These are phyloP conservation scores for Drymonia ruficornis DNA, from an alignment of 2,888 invertebrate species.

Conservation along the genomic window DNA sequence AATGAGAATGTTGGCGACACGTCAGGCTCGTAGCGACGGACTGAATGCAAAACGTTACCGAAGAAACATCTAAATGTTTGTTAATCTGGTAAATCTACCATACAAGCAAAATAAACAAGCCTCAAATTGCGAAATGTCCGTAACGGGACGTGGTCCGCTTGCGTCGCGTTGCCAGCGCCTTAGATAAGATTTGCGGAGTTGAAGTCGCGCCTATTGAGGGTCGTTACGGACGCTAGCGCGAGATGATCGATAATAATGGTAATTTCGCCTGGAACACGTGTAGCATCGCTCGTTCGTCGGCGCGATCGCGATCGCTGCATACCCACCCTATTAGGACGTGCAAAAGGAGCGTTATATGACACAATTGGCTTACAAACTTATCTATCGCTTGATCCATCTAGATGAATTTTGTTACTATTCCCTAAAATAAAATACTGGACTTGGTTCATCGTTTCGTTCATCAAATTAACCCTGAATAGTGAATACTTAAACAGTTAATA, in stretches of 20 bases:
- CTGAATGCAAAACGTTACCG: constrained; percentile 10
- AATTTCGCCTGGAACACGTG: constrained; percentile 80
- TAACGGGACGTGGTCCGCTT: constrained; percentile 57
- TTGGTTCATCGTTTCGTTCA: neutral
- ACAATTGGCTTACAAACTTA: constrained; percentile 55
- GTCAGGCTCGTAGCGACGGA: constrained; percentile 31
- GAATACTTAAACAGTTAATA: constrained; percentile 23
- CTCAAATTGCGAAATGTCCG: constrained; percentile 56
- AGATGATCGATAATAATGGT: constrained; percentile 85
- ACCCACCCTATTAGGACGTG: constrained; percentile 76
- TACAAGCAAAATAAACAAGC: constrained; percentile 59
- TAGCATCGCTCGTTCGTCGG: constrained; percentile 71
- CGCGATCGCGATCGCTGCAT: constrained; percentile 67
- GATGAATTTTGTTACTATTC: constrained; percentile 7
- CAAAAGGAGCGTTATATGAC: constrained; percentile 64
- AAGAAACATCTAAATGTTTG: constrained; percentile 19
- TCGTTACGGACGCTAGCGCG: constrained; percentile 77
- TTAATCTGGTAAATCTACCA: constrained; percentile 41
- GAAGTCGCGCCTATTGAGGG: constrained; percentile 72
- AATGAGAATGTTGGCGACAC: constrained; percentile 46
- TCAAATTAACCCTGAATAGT: neutral
- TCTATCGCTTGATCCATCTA: constrained; percentile 25
- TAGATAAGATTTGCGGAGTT: constrained; percentile 68
- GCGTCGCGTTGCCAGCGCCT: constrained; percentile 41
- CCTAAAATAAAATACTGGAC: neutral